Evolutionary conservation across 2,113 vertebrate species (phyloP).

Genomic region (Elephantulus edwardii): DNA sequence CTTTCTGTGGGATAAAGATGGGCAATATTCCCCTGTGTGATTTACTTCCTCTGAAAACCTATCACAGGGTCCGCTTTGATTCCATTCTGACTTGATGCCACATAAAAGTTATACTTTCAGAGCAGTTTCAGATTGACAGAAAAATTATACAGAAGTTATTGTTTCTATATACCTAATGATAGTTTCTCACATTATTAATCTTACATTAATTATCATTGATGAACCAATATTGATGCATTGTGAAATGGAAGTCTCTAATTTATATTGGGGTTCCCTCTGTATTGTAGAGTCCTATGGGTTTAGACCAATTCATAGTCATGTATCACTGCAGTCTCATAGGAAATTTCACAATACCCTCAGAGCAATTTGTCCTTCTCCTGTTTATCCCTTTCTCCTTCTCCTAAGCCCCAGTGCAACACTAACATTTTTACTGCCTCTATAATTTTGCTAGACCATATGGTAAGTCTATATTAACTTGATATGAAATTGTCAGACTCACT

Average conservation of each 20-base stretch:
- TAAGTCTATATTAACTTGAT: not conserved
- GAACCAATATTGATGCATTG: not conserved
- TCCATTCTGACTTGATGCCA: too few relatives aligned
- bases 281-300: not conserved
- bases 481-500: not conserved
- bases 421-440: not conserved
- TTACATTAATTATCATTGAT: not conserved
- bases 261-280: not conserved
- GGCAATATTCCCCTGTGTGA: too few relatives aligned
- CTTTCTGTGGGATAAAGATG: too few relatives aligned
- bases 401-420: not conserved
- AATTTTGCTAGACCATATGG: not conserved
- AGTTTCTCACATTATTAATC: not conserved
- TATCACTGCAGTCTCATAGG: not conserved
- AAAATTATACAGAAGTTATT: not conserved
- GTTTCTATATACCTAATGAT: not conserved
- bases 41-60: too few relatives aligned
- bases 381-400: not conserved
- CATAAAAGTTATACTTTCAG: too few relatives aligned
- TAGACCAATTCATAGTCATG: not conserved
- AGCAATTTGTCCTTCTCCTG: not conserved
- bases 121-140: not conserved
- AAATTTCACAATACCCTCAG: not conserved
- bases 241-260: not conserved
- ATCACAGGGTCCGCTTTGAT: too few relatives aligned